Conservation (phyloP, 1,140 invertebrate genomes). For the Babylonia areolata region DNA sequence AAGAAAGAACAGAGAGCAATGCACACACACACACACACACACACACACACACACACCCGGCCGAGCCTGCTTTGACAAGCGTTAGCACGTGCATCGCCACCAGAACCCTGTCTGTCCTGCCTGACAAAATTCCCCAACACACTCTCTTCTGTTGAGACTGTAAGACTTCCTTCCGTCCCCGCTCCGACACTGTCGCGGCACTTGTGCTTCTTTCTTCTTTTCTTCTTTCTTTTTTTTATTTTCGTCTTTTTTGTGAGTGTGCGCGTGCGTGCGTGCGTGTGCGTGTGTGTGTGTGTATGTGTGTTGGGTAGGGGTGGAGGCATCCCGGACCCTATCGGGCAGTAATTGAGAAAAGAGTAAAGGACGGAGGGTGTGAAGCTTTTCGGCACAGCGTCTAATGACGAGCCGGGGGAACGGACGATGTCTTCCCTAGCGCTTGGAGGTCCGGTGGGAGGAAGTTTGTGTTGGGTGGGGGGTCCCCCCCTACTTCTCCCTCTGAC, state of each 20-base stretch:
- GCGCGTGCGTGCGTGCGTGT: too few relatives aligned
- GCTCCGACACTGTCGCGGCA: not conserved
- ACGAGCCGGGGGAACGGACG: not conserved
- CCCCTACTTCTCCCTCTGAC: not conserved
- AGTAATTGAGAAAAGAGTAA: not conserved
- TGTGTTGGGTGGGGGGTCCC: not conserved
- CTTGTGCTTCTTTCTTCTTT: not conserved
- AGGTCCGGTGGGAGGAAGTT: not conserved
- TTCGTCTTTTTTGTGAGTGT: too few relatives aligned
- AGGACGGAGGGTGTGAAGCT: constrained; percentile 19
- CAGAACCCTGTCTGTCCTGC: not conserved
- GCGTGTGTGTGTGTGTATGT: too few relatives aligned
- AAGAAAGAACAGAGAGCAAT: not conserved
- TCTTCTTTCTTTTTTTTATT: not conserved
- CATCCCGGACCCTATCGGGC: not conserved
- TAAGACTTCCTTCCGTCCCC: not conserved
- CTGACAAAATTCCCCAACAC: not conserved
- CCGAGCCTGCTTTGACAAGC: not conserved
- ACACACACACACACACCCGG: constrained; percentile 14
- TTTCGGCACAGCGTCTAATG: not conserved
- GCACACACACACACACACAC: constrained; percentile 26
- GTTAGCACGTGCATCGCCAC: too few relatives aligned
- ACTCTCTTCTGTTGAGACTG: not conserved
- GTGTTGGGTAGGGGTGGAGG: too few relatives aligned
- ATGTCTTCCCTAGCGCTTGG: not conserved